Evolutionary conservation across 1,140 invertebrate genomes (phyloP).

Genomic region (Drosophila ohnishii): DNA sequence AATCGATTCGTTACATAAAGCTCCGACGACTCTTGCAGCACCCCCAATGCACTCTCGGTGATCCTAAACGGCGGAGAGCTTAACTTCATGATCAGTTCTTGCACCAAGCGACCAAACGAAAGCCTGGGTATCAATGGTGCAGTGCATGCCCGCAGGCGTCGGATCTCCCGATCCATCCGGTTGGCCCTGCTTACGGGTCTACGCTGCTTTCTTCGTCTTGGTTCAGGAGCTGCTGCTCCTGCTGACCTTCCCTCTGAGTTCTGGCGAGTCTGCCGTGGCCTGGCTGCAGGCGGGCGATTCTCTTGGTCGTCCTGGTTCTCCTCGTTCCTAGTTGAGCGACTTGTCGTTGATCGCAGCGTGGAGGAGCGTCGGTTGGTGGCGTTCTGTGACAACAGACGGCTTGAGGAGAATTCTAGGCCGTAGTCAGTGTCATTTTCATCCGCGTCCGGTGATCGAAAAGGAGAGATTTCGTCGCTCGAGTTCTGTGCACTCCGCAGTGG

Average conservation of each 20-base stretch:
- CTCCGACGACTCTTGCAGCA: slow-evolving; percentile 88
- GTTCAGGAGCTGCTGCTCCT: not conserved
- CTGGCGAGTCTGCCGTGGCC: not conserved
- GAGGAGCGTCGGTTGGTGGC: slow-evolving; percentile 34
- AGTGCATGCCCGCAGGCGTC: slow-evolving; percentile 5
- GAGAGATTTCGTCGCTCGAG: not conserved
- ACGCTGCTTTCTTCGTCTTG: slow-evolving; percentile 24
- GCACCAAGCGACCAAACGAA: slow-evolving; percentile 73
- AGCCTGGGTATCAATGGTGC: slow-evolving; percentile 62
- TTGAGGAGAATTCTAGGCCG: slow-evolving; percentile 66
- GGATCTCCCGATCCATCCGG: slow-evolving; percentile 35
- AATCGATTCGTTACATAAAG: slow-evolving; percentile 90
- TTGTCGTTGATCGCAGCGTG: slow-evolving; percentile 12
- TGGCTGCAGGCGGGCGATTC: not conserved
- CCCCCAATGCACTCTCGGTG: slow-evolving; percentile 85
- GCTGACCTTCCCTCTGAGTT: no score
- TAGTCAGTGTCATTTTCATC: slow-evolving; percentile 30
- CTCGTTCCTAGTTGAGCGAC: not conserved
- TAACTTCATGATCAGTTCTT: slow-evolving; percentile 55
- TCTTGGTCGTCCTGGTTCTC: not conserved
- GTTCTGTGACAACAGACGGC: slow-evolving; percentile 18
- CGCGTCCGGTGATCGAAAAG: slow-evolving; percentile 38
- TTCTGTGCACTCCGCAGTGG: not conserved
- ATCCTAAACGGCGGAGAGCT: slow-evolving; percentile 76
- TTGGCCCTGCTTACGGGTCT: slow-evolving; percentile 7